A percentile compares a stretch with the other conserved stretches of the same genome.
These are phyloP conservation scores for Megastigmus dorsalis DNA, from an alignment of 2,888 invertebrate genomes.

Conservation along the genomic window DNA sequence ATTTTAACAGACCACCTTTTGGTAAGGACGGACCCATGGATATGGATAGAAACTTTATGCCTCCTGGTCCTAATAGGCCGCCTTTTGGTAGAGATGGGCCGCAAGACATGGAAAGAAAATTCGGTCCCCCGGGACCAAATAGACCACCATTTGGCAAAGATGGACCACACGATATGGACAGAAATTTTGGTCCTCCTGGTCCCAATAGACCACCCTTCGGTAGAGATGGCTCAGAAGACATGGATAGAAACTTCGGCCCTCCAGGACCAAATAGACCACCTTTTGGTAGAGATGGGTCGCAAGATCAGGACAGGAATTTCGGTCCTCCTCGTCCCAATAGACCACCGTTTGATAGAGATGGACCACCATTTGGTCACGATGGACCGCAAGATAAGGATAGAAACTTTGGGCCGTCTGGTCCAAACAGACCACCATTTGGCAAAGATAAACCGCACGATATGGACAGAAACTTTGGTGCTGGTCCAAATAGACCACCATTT, in stretches of 20 bases:
- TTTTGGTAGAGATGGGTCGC: too few relatives aligned
- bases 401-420: background rate
- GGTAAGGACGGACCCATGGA: slow-evolving; percentile 39
- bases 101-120: slow-evolving; percentile 40
- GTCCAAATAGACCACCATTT: too few relatives aligned
- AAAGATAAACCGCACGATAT: slow-evolving; percentile 2
- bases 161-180: background rate
- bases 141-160: slow-evolving; percentile 26
- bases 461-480: slow-evolving; percentile 15
- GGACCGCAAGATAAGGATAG: slow-evolving; percentile 1
- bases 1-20: slow-evolving; percentile 12
- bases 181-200: slow-evolving; percentile 34
- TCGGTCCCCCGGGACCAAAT: background rate
- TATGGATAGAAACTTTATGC: slow-evolving; percentile 13
- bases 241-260: too few relatives aligned
- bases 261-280: too few relatives aligned
- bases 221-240: background rate
- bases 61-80: slow-evolving; percentile 26
- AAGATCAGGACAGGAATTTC: too few relatives aligned
- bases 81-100: slow-evolving; percentile 38
- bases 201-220: slow-evolving; percentile 11
- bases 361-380: too few relatives aligned
- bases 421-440: slow-evolving; percentile 6
- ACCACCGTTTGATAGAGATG: background rate
- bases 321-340: too few relatives aligned